A percentile compares a stretch with the other conserved stretches of the same genome.
Evolutionary conservation across 2,888 invertebrate genomes (phyloP).

Genomic region (Plagodis dolabraria): DNA sequence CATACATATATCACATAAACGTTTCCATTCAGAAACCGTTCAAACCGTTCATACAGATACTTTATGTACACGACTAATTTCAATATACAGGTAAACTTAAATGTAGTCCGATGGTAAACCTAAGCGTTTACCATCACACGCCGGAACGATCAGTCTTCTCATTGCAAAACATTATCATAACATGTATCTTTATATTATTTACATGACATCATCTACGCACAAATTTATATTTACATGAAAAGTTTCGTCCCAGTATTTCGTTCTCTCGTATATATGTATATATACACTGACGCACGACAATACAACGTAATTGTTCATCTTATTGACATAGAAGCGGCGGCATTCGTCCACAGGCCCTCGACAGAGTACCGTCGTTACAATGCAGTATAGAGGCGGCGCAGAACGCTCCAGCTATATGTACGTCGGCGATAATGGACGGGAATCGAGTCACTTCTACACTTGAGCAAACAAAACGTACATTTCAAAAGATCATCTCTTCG

Average conservation of each 20-base stretch:
- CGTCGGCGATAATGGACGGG: slow-evolving; percentile 58
- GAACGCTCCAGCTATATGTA: slow-evolving; percentile 44
- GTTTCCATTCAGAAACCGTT: slow-evolving; percentile 9
- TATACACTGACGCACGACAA: neutral
- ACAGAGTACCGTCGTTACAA: too few species aligned
- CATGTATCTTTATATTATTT: slow-evolving; percentile 55
- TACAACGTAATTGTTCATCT: neutral
- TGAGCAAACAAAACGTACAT: slow-evolving; percentile 59
- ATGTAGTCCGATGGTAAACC: slow-evolving; percentile 69
- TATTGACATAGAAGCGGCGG: too few species aligned
- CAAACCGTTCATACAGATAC: slow-evolving; percentile 41
- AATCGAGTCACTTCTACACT: slow-evolving; percentile 35
- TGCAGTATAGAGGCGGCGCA: slow-evolving; percentile 18
- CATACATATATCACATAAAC: neutral
- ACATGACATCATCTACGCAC: slow-evolving; percentile 46
- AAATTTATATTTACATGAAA: slow-evolving; percentile 54
- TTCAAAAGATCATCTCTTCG: slow-evolving; percentile 47
- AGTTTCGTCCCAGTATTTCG: slow-evolving; percentile 6
- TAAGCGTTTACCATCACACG: slow-evolving; percentile 76
- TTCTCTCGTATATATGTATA: slow-evolving; percentile 34
- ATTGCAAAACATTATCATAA: slow-evolving; percentile 81
- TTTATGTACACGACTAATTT: slow-evolving; percentile 58
- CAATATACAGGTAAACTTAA: slow-evolving; percentile 71
- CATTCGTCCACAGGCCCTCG: too few species aligned
- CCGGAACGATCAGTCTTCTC: slow-evolving; percentile 83